Base-by-base conservation (phyloP, 2,888 invertebrate genomes). In the Diarsia brunnea region DNA sequence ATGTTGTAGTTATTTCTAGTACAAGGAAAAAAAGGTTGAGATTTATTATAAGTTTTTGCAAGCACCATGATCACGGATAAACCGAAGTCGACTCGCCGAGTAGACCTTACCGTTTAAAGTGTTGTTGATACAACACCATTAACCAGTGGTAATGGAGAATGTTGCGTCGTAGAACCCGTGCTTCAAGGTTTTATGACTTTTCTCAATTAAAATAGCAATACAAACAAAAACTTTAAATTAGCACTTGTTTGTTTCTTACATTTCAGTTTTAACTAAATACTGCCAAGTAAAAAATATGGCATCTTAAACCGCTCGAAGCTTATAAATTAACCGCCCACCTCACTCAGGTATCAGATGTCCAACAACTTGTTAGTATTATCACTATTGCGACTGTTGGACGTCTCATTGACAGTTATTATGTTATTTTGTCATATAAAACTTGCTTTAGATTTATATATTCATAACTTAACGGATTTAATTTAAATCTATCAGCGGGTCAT, bases 321-420 rank as follows among this genome's bases (percentile, higher is more conserved):
- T 73, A 51, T 89, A 19, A 79, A 79, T 90, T 91, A 80, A 7
- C 88, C 89, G 81, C 85, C 73, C 84, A 64, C 49, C 76, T 73
- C 87, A 88, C 88, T 74, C 82, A 89, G 88, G 91, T 95, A 93
- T 94, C 94, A 89, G 87, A 94, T 95, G 89, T 91, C 93, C 84
- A 90, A 92, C 92, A 91, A 93, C 90, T 90, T 91, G 91, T 93
- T 90, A 88, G 89, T 90, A 89, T 90, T 93, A 92, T 92, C 90
- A 91, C 91, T 92, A 92, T 90, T 91, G 91, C 90, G 91, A 91
- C 88, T 91, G 89, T 85, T 87, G 86, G 90, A 91, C 90, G 89
- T 91, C 91, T 90, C 90, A 92, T 92, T 90, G 93, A 91, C 92
- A 93, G 90, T 92, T 91, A 92, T 92, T 90, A 90, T 90, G 90